These are phyloP conservation scores for Halichoerus grypus DNA, from an alignment of 2,113 vertebrate species.

Conservation along the genomic window DNA sequence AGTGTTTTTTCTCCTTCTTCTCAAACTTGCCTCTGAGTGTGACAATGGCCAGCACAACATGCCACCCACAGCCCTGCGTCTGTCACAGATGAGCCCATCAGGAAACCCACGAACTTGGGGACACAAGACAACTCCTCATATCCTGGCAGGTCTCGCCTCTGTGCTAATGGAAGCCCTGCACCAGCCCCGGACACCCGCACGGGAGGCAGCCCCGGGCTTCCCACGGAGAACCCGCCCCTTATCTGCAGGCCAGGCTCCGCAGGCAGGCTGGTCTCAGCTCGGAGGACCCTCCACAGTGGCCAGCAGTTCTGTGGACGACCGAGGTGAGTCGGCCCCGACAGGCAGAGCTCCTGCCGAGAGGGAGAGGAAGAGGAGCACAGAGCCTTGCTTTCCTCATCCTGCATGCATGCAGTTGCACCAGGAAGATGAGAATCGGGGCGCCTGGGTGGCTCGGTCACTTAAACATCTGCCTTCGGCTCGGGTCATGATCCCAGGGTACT, in stretches of 20 bases:
- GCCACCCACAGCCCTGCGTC: not conserved
- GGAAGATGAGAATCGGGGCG: not conserved
- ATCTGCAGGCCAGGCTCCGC: fast-evolving
- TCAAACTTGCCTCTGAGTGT: not conserved
- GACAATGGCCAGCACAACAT: not conserved
- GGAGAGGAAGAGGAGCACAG: no score
- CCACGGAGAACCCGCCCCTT: not conserved
- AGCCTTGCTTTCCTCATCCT: not conserved
- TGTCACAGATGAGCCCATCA: not conserved
- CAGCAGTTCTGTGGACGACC: not conserved
- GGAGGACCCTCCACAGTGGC: no score
- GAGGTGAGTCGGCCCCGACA: not conserved
- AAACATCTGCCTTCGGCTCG: no score
- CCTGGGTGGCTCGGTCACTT: no score
- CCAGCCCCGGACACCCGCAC: no score
- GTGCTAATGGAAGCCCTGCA: not conserved
- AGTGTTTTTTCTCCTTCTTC: not conserved
- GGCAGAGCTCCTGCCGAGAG: not conserved
- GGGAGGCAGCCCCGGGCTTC: not conserved
- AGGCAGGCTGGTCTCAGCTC: no score
- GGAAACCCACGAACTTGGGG: no score
- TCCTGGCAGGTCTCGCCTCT: not conserved
- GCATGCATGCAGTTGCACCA: not conserved
- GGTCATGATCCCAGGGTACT: no score
- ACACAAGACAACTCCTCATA: not conserved